Base-by-base conservation (phyloP, 2,797 vertebrate genomes). In the Zenarchopterus dispar region DNA sequence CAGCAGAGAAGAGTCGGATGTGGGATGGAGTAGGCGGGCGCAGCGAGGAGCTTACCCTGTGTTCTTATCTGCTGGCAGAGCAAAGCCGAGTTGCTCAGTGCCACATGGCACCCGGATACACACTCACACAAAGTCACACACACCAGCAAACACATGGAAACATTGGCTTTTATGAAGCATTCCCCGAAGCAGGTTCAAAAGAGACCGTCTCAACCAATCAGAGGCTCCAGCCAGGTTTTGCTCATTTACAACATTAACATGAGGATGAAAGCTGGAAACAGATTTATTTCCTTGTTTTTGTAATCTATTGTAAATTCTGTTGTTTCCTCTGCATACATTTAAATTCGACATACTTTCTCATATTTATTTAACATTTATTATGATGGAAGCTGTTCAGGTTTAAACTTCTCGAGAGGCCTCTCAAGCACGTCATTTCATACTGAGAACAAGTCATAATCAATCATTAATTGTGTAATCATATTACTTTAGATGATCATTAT, bases 81-180 rank as follows among this genome's bases (percentile, higher is more conserved):
- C 82, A 73, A 83, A 88, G 84, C 84, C 41, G 22, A 83, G 81
- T 68, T 49, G 82, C 84, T 83, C 75, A 0, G 59, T 87, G 90
- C 89, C 90, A 91, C 91, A 93, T 92, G 92, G 91, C 88, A 79
- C 77, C 74, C 85, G 85, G 84, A 88, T 87, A 70, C 87, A 82
- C 80, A 82, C 69, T 45, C 33, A 77, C 68, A 56, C 67, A 22
- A 55, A 55, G 33, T 36, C 66, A 56, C 61, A 70, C 64, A 65
- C 58, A 67, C 57, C 55, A 51, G 33, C 58, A 66, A 39, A 59
- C 57, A 46, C 52, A 65, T 43, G 61, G 45, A 64, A 44, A 70
- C 55, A 17, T 31, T 71, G 81, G 79, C 84, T 89, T 80, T 74
- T 78, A 76, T 84, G 81, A 84, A 86, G 81, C 75, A 48, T 77